Evolutionary conservation across 2,797 vertebrate genomes (phyloP), one percentile per base, ranked within the genome.

Genomic region (Oophaga sylvatica): DNA sequence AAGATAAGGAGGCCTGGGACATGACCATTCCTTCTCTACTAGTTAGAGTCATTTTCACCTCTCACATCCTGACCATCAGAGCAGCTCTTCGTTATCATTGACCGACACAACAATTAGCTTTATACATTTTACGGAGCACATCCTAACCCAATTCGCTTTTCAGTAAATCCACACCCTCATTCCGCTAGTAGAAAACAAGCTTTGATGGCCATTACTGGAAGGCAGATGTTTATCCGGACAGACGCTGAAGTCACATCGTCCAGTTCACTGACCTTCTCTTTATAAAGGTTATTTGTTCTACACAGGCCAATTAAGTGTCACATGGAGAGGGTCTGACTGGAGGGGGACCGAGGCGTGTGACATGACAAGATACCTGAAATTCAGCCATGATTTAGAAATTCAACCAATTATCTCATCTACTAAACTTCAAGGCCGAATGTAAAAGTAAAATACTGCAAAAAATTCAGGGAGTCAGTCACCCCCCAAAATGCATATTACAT

Each of bases 141-240:
- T 84, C 56, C 70, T 84, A 60, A n/a, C 53, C 31, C 65, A 19
- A 63, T 63, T 76, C 29, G 57, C 59, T 63, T 19, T 63, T 75
- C 20, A 76, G 57, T 15, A 76, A 84, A 62, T 56, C 45, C 41
- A 62, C 70, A 84, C 41, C 35, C 41, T 10, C 1, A 9, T 67
- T 17, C 70, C 48, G 57, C 57, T 2, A 17, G 35, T 76, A 84
- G 31, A 31, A 84, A 75, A 84, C 56, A n/a, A 60, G 35, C 29
- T 73, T 59, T 73, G 48, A 84, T 41, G 31, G 29, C 45, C 68
- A 62, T 83, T 60, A 73, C 68, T 75, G 68, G 62, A 41, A 10
- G 41, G 35, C 41, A 59, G 16, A 12, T 59, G 67, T 59, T 35
- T 35, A n/a, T 63, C 73, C 15, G 73, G 73, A 67, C 5, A 67